These are phyloP conservation scores for Spongilla lacustris DNA, from an alignment of 37 sponge, comb jelly and placozoan species.

Conservation along the genomic window DNA sequence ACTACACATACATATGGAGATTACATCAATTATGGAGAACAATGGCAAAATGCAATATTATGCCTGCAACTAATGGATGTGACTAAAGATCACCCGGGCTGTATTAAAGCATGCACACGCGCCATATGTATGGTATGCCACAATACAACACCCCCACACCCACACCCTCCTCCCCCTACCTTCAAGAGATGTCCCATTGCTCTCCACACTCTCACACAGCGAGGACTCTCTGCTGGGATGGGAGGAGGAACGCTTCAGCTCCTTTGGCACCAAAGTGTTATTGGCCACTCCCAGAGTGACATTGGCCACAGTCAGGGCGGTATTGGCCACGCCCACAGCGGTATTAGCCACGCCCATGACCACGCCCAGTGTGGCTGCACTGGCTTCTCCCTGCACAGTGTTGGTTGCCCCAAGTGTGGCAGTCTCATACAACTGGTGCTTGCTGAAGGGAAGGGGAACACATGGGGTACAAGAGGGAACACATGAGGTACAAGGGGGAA, in stretches of 20 bases:
- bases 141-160: neutral
- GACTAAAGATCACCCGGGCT: too few relatives aligned
- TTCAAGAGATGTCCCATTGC: neutral
- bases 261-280: neutral
- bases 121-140: neutral
- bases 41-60: neutral
- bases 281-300: neutral
- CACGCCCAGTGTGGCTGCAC: neutral
- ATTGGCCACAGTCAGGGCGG: neutral
- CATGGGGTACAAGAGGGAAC: neutral
- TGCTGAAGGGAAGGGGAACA: constrained; percentile 27
- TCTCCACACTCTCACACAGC: constrained; percentile 1
- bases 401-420: constrained; percentile 44
- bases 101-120: neutral
- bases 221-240: neutral
- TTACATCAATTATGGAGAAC: neutral
- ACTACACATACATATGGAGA: too few relatives aligned
- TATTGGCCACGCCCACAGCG: neutral
- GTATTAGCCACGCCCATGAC: neutral
- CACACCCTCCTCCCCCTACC: neutral
- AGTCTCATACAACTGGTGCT: constrained; percentile 75
- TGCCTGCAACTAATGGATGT: too few relatives aligned
- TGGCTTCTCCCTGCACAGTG: neutral
- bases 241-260: neutral
- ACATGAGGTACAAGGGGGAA: too few relatives aligned